These are phyloP conservation scores for Catharus minimus DNA, from an alignment of 2,113 vertebrate genomes.

Conservation along the genomic window DNA sequence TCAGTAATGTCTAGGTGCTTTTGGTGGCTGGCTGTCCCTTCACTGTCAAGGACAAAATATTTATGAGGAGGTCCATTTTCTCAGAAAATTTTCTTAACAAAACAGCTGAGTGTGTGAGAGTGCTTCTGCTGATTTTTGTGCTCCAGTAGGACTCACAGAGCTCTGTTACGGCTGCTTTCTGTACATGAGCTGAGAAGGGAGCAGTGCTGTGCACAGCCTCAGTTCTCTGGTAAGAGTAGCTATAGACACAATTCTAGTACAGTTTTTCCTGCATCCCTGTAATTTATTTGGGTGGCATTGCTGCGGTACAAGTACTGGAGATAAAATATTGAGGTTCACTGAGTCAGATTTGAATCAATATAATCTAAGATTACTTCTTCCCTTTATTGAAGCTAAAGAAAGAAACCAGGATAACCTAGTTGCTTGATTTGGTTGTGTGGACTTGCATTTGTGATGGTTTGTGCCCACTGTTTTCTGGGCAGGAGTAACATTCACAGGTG, in stretches of 20 bases:
- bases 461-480: neutral
- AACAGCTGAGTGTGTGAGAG: accelerated
- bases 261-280: neutral
- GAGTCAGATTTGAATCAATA: neutral
- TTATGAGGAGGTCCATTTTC: neutral
- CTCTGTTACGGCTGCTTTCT: neutral
- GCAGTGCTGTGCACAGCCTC: neutral
- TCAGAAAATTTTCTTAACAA: neutral
- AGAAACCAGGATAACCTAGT: neutral
- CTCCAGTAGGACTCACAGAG: neutral
- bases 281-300: neutral
- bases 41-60: neutral
- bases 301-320: neutral
- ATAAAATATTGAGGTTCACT: neutral
- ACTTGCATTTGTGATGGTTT: neutral
- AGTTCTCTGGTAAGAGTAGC: neutral
- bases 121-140: neutral
- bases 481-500: neutral
- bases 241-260: neutral
- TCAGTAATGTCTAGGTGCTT: neutral
- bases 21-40: neutral
- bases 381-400: neutral
- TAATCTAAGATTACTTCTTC: neutral
- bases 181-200: neutral
- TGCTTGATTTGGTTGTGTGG: neutral